A percentile compares a stretch with the other conserved stretches of the same genome.
phyloP scores from a whole-genome alignment of 2,888 invertebrate genomes.

The Tenthredo mesomela region DNA sequence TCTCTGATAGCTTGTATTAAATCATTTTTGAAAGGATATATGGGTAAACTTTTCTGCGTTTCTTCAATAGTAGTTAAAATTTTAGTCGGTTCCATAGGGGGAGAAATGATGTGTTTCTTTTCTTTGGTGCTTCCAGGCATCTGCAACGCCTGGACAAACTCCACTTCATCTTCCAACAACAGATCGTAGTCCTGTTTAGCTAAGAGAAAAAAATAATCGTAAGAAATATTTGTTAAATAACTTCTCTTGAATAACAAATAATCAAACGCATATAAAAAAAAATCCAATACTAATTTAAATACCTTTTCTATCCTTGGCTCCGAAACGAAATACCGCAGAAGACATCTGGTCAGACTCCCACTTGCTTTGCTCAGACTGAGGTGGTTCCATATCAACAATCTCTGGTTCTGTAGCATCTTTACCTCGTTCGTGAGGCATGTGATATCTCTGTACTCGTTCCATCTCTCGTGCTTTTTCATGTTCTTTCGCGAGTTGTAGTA shows the following conservation, averaged over 20 bases:
- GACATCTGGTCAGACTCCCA: constrained; percentile 99
- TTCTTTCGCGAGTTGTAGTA: constrained; percentile 94
- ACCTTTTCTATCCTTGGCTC: constrained; percentile 90
- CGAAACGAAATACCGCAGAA: constrained; percentile 95
- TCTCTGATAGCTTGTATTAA: constrained; percentile 94
- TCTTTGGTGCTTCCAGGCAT: constrained; percentile 85
- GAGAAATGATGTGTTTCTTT: constrained; percentile 64
- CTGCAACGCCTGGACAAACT: constrained; percentile 95
- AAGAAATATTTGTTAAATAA: not conserved
- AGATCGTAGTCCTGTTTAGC: constrained; percentile 93
- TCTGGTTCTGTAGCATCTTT: constrained; percentile 94
- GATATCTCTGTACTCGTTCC: constrained; percentile 95
- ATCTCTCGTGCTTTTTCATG: constrained; percentile 97
- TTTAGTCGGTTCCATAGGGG: constrained; percentile 75
- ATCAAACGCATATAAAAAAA: not conserved
- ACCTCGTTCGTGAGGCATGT: constrained; percentile 94
- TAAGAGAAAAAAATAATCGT: constrained; percentile 58
- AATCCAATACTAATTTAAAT: not conserved
- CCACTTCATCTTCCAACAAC: constrained; percentile 97
- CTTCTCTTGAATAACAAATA: not conserved
- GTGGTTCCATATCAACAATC: constrained; percentile 81
- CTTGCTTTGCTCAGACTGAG: constrained; percentile 92
- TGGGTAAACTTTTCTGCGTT: constrained; percentile 94
- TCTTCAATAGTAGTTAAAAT: constrained; percentile 85
- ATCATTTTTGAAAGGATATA: constrained; percentile 94